Base-by-base conservation (phyloP, 2,113 vertebrate species). In the Leucopternis melanops region DNA sequence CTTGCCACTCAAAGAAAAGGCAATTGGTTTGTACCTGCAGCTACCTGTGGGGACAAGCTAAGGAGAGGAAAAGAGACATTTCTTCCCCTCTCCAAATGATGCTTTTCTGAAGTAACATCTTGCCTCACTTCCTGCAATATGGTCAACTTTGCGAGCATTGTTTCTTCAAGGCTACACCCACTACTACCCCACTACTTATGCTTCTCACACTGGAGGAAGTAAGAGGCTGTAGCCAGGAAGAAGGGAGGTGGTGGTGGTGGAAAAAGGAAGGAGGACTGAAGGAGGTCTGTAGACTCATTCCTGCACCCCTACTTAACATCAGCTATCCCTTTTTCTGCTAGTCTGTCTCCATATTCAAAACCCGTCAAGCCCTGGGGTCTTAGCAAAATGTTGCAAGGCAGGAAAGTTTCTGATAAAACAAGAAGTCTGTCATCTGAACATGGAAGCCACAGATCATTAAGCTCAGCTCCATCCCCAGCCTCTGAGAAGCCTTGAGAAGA, bases 321-420 rank as follows among this genome's bases (percentile, higher is more conserved):
- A 74, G 8, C 42, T 61, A 34, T 20, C 27, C 21, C 25, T 58
- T 87, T 86, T 73, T 20, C 40, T 70, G 45, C 23, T 62, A 47
- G n/a, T 54, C 47, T 81, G 3, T 13, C n/a, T 88, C 54, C 52
- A 23, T 32, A 69, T 22, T 11, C 16, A 49, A 62, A 57, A n/a
- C 0, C 0, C 29, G 45, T 20, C 49, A 42, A 47, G 23, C 5
- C 18, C 4, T n/a, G 8, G 5, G 10, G 20, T 55, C 25, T 42
- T 26, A 62, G 66, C 10, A 63, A 91, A 83, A 59, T 9, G 13
- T 14, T 52, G 49, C 45, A 70, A 78, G 49, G 55, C 8, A 86
- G 34, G 13, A 65, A 92, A 88, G 21, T 6, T 80, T 83, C 50
- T 62, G 25, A 66, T 34, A 44, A 14, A 79, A 66, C n/a, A 86